Base-by-base conservation (phyloP, 2,113 vertebrate species). In the Crotophaga sulcirostris region DNA sequence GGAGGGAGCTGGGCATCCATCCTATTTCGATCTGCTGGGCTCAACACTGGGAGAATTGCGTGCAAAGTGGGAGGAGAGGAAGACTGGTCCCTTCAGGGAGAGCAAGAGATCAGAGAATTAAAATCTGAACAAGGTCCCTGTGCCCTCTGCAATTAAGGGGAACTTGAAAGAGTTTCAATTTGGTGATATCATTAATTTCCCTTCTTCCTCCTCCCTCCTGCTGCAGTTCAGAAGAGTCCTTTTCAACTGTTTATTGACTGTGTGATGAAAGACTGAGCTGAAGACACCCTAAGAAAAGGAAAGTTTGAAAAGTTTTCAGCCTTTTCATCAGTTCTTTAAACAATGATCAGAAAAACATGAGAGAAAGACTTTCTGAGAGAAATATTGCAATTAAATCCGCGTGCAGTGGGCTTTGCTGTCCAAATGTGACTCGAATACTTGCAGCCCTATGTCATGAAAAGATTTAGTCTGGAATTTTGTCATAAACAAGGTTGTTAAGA, bases 311-410 rank as follows among this genome's bases (percentile, higher is more conserved):
- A 95, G 87, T 97, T 96, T 92, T 94, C 82, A 70, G 56, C 38
- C 68, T 87, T 96, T 97, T 97, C 85, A 97, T 97, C 91, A 83
- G 59, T 36, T 70, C 93, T 94, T 97, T 95, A 96, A 95, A 94
- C 92, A 96, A 94, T 86, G 85, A 56, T 92, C 93, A 88, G 87
- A 88, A 76, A 86, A 84, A 85, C 91, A 93, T 70, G 82, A 95
- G 93, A 93, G 88, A 38, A 87, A 75, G 63, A 13, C 79, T 44
- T 59, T 74, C 42, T 62, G 68, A 81, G 79, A 80, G 90, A 77
- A 84, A 70, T 42, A 18, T 2, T 78, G 85, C 49, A 86, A 94
- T 93, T 89, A 93, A 83, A 86, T 78, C 89, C 76, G 70, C 2
- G 0, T 66, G 77, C 78, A 60, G 28, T 29, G 54, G 81, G 75